Evolutionary conservation across 2,888 invertebrate genomes (phyloP), one percentile per base, ranked within the genome.

Genomic region (Pollenia angustigena): DNA sequence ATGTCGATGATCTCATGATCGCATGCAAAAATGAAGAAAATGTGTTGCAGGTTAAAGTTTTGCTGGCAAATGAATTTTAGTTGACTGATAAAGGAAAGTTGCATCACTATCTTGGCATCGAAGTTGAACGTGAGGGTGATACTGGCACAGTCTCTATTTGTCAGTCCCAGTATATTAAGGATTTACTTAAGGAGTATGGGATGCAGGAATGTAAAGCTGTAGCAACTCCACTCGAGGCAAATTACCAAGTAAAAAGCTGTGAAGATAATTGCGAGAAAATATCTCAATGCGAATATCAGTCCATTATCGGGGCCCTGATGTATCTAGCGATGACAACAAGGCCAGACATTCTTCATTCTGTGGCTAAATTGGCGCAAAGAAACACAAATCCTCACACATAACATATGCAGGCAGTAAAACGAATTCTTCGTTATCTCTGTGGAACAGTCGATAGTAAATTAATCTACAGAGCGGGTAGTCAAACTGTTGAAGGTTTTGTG

Each of bases 331-430:
- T 85, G 18, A 84, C 81, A 7, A 85, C 86, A n/a, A 76, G 86
- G 40, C 85, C 88, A 1, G 85, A 88, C 40, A 87, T 88, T 12
- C 50, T 87, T 0, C 85, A 88, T 71, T 88, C 88, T 0, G 84
- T 87, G 14, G 14, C 8, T 9, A 60, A 40, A n/a, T n/a, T 60
- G n/a, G 40, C 60, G 6, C 60, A 60, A 12, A 40, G 60, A 40
- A 60, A 60, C 42, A 11, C 40, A 11, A 42, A 60, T 32, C 42
- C 60, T n/a, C 60, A 42, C 14, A 23, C 9, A 32, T 40, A 58
- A 6, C 58, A 58, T 11, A 32, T 32, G 32, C 58, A 58, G n/a
- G 23, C 23, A 23, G 11, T 18, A 32, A 58, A 58, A 18, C 4
- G 4, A 2, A 58, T 58, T 11, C 32, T 58, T 10, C 32, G 56